Base-by-base conservation (phyloP, 1,140 invertebrate species). In the Drosophila quadrilineata region DNA sequence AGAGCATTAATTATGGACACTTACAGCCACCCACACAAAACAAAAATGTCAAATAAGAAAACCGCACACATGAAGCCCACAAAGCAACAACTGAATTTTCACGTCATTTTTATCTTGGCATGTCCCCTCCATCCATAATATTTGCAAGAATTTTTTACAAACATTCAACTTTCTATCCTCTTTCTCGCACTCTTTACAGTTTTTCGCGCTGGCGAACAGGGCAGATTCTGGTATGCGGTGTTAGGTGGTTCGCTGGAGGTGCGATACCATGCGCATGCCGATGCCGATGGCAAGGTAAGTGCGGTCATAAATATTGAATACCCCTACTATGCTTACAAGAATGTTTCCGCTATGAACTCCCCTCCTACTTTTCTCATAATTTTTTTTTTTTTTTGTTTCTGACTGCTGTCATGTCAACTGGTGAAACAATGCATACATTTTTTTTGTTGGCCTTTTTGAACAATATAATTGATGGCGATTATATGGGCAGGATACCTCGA, bases 181-280 rank as follows among this genome's bases (percentile, higher is more conserved):
- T 24, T 43, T 16, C 33, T 12, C 6, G 14, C 19, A 21, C 10
- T 22, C 9, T 17, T 9, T 60, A 24, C 90, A 95, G 95, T 96
- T 71, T 95, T 95, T 90, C 92, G 94, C 10, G 94, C 95, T 90
- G 94, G 94, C 8, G 94, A 95, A 80, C 92, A 92, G 65, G 94
- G 94, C 40, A 93, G 93, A 54, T 95, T 94, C 88, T 96, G 94
- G 94, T 95, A 95, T 89, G 93, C 93, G 10, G 93, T 95, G 3
- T 90, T 96, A 48, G 92, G 93, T 12, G 95, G 95, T 6, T 92
- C 93, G 12, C 80, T 96, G 41, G 94, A 94, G 82, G 94, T 95
- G 5, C 89, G 93, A 36, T 91, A 93, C 31, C 92, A 92, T 63
- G 92, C 91, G 28, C 79, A 84, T 14, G 90, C 92, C 41, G 90